Base-by-base conservation (phyloP, 2,888 invertebrate genomes). In the Anagyrus pseudococci region DNA sequence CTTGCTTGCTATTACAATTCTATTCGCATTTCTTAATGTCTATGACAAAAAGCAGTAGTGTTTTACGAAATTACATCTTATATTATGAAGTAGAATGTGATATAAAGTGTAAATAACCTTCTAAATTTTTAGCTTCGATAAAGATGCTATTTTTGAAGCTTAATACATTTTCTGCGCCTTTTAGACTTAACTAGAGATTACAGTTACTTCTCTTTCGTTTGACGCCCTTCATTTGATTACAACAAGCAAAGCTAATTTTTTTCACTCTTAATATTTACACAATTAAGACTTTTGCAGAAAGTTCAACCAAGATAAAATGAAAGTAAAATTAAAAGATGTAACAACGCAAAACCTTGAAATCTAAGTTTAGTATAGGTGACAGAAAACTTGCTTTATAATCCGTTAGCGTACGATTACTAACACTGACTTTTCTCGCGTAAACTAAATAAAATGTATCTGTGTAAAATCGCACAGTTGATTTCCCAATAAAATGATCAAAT, bases 41-140 rank as follows among this genome's bases (percentile, higher is more conserved):
- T 75, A 73, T 69, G 71, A 70, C 70, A 69, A 70, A 67, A 76
- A 77, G 73, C 73, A 72, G 69, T 58, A 67, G 67, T 57, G 67
- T 67, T 69, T 64, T 63, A 67, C 67, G 69, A 70, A 72, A 70
- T 64, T 68, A 64, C 70, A 69, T 71, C 71, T 71, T 68, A 66
- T 72, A 75, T 37, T 44, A 58, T 58, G 43, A 61, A 58, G 47
- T 57, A 58, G 23, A 44, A 60, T 40, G 46, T 43, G 22, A 52
- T 59, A n/a, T 25, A 58, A 50, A 55, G 56, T 52, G 57, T 47
- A 23, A 46, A n/a, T 54, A 60, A 52, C 29, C 26, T 15, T 8
- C 17, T 4, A 41, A 41, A 41, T 41, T 41, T 8, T 41, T 15
- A 64, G 37, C 48, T 58, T 60, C 43, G 49, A 52, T 20, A 25